phyloP scores from a whole-genome alignment of 2,113 vertebrate genomes.

The Gracilinanus agilis region DNA sequence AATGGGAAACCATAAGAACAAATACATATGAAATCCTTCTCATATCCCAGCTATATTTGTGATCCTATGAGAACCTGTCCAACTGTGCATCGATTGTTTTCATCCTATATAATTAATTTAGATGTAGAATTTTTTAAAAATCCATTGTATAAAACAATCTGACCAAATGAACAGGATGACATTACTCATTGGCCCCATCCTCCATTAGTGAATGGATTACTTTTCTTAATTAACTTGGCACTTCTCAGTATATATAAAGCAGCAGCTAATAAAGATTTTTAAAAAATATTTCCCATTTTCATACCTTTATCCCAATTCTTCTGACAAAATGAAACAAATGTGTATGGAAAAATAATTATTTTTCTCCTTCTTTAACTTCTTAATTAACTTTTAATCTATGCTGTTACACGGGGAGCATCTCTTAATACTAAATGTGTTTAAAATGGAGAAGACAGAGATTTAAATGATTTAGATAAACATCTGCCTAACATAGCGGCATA shows the following conservation, averaged over 20 bases:
- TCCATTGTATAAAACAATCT: conserved; percentile 62
- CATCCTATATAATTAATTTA: conserved; percentile 58
- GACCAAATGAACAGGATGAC: conserved; percentile 62
- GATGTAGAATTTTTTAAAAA: conserved; percentile 30
- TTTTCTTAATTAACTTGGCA: conserved; percentile 72
- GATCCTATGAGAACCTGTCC: conserved; percentile 33
- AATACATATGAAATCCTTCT: background rate
- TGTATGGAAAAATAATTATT: conserved; percentile 78
- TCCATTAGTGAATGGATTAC: conserved; percentile 63
- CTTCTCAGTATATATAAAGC: conserved; percentile 46
- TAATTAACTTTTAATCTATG: conserved; percentile 86
- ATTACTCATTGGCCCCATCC: conserved; percentile 52
- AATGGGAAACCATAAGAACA: conserved; percentile 16
- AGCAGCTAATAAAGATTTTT: conserved; percentile 70
- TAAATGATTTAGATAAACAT: conserved; percentile 85
- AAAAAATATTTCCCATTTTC: conserved; percentile 66
- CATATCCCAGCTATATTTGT: conserved; percentile 3
- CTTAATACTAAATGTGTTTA: conserved; percentile 79
- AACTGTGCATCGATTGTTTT: conserved; percentile 25
- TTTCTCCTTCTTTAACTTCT: conserved; percentile 76
- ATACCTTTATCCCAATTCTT: conserved; percentile 69
- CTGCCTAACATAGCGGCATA: conserved; percentile 72
- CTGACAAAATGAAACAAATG: conserved; percentile 79
- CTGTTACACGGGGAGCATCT: conserved; percentile 72
- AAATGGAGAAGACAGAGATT: conserved; percentile 79